Evolutionary conservation across 2,113 vertebrate species (phyloP), one percentile per base, ranked within the genome.

Genomic region (Notothenia rossii): DNA sequence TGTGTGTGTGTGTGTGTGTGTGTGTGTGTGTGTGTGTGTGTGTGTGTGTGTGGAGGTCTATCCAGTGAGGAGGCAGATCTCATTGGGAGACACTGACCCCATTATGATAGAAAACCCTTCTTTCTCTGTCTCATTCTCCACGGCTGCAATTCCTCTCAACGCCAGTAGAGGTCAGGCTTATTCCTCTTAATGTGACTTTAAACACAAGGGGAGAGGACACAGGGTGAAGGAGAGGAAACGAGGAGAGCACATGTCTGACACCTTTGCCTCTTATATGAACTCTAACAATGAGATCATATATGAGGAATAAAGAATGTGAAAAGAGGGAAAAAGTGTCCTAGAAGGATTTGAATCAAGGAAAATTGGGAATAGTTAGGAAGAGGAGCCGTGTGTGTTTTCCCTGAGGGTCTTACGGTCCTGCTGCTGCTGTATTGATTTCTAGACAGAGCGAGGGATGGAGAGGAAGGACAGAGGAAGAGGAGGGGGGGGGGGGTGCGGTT

Each of bases 121-220:
- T 4, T 73, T 86, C 75, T 71, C 64, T 46, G 29, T 25, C 14
- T 51, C 51, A 53, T 40, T 33, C 15, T 68, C 53, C 73, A 18
- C 72, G 20, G 40, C 48, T 91, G 94, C 92, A 91, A 29, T 95
- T 89, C 87, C 82, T 40, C 14, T 8, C 59, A n/a, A 63, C 20
- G 56, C 96, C 97, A 93, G 94, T 85, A 96, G 97, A 95, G 95
- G 97, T 95, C 97, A 97, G 86, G 80, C 90, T 94, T 65, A 69
- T 74, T 86, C 88, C 85, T 89, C 77, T 70, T 40, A 66, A 61
- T 9, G 55, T 14, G 49, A 53, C 2, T 49, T 51, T 53, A 20
- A 73, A 72, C 22, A 69, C 7, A 1, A 8, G 25, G 36, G 25
- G 64, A 51, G 15, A 50, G 48, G 25, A 56, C n/a, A 10, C 2